phyloP scores from a whole-genome alignment of 2,888 invertebrate species.

The Volucella inanis region DNA sequence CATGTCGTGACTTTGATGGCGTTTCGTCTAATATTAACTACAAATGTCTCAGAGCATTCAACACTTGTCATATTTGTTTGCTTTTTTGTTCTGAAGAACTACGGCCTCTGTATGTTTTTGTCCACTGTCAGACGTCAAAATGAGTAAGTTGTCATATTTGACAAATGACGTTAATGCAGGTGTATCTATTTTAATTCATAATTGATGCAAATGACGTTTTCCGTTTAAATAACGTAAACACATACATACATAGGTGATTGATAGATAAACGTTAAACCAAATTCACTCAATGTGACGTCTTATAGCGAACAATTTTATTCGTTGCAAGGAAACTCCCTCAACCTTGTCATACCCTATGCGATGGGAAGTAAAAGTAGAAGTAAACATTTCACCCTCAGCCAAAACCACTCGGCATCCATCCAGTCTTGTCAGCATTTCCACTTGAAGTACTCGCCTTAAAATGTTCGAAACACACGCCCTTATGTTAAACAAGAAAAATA shows the following conservation, averaged over 20 bases:
- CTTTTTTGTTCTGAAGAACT: too few species aligned
- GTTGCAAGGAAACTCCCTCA: background rate
- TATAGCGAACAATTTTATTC: background rate
- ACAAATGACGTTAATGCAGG: background rate
- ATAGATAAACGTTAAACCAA: background rate
- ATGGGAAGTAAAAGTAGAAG: background rate
- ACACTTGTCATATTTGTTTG: too few species aligned
- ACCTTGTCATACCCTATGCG: background rate
- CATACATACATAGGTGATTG: too few species aligned
- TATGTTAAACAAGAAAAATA: slow-evolving; percentile 29
- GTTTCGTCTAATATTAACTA: too few species aligned
- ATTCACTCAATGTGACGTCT: background rate
- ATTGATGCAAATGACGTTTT: too few species aligned
- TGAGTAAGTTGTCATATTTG: background rate
- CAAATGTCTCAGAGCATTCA: too few species aligned
- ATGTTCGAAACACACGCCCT: slow-evolving; percentile 27
- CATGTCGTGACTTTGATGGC: too few species aligned
- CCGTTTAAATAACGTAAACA: too few species aligned
- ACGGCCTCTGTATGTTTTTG: too few species aligned
- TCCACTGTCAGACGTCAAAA: too few species aligned
- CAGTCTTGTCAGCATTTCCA: slow-evolving; percentile 34
- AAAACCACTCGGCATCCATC: background rate
- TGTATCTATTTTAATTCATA: background rate
- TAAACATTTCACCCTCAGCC: background rate
- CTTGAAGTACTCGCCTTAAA: slow-evolving; percentile 28